These are phyloP conservation scores for Pitta sordida DNA, from an alignment of 2,113 vertebrate species.

Conservation along the genomic window DNA sequence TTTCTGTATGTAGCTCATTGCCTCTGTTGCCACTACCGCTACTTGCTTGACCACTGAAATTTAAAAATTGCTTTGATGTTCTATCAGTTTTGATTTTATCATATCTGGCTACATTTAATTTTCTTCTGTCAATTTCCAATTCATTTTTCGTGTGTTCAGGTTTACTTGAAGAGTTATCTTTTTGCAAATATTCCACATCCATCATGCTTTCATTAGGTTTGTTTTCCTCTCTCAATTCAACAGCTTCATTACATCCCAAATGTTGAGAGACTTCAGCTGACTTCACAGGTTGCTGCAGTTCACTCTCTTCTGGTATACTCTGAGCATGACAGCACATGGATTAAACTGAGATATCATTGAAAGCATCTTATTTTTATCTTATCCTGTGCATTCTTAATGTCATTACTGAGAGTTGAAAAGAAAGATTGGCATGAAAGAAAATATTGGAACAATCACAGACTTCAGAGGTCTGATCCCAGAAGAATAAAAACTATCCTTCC, in stretches of 20 bases:
- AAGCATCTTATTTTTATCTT: background rate
- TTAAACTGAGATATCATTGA: background rate
- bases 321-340: constrained; percentile 19
- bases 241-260: background rate
- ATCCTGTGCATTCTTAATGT: background rate
- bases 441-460: background rate
- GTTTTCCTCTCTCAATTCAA: background rate
- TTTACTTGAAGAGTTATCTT: background rate
- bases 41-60: background rate
- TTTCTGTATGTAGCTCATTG: background rate
- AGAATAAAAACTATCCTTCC: background rate
- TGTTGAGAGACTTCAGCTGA: background rate
- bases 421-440: background rate
- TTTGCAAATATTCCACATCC: background rate
- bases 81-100: background rate
- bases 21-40: background rate
- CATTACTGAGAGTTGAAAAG: background rate
- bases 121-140: background rate
- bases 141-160: background rate
- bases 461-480: background rate
- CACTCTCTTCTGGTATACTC: constrained; percentile 13
- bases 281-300: constrained; percentile 13
- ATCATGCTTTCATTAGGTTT: background rate
- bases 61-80: background rate
- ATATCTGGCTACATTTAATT: background rate